Percentiles rank a stretch among this genome's conserved stretches.
Conservation (phyloP, 1,140 invertebrate genomes). For the Zaprionus ghesquierei region DNA sequence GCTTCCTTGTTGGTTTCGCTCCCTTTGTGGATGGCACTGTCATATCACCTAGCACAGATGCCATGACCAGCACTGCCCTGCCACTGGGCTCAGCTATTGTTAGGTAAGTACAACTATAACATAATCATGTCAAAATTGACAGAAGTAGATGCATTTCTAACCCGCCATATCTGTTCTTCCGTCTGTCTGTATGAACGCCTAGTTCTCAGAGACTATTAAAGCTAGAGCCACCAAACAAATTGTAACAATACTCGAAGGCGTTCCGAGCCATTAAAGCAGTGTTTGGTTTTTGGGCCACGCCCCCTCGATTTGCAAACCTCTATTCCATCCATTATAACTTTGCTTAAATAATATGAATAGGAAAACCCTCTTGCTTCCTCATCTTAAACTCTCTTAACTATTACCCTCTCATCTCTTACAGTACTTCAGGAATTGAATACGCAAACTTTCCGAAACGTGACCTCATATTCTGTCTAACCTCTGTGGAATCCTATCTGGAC, state of each 20-base stretch:
- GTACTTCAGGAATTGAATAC: constrained; percentile 88
- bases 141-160: too few relatives aligned
- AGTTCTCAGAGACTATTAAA: too few relatives aligned
- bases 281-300: too few relatives aligned
- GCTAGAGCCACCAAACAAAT: too few relatives aligned
- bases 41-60: constrained; percentile 84
- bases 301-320: too few relatives aligned
- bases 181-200: too few relatives aligned
- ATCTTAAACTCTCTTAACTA: not conserved
- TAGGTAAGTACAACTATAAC: constrained; percentile 57
- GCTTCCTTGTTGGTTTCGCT: constrained; percentile 93
- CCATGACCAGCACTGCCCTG: constrained; percentile 69
- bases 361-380: not conserved
- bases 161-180: too few relatives aligned
- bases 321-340: too few relatives aligned
- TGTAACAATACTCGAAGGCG: too few relatives aligned
- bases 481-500: constrained; percentile 90
- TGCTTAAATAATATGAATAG: too few relatives aligned
- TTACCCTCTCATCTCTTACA: constrained; percentile 53
- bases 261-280: too few relatives aligned
- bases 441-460: constrained; percentile 92
- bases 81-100: constrained; percentile 81
- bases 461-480: constrained; percentile 90
- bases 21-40: constrained; percentile 94
- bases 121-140: too few relatives aligned